These are phyloP conservation scores for Endomychus coccineus DNA, from an alignment of 2,888 invertebrate genomes.

Conservation along the genomic window DNA sequence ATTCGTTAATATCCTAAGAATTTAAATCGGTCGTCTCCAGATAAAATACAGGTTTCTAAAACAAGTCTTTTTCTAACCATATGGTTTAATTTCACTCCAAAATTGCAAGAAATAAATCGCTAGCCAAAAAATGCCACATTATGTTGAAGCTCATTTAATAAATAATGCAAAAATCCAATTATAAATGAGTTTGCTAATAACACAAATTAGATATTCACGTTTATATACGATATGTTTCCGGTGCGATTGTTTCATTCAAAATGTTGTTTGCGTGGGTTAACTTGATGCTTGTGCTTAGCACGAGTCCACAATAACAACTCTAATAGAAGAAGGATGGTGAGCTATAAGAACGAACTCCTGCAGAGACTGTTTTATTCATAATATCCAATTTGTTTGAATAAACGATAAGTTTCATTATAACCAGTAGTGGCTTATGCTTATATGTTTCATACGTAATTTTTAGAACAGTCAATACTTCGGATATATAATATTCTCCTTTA, in stretches of 20 bases:
- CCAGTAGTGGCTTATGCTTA: no score
- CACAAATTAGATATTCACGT: slow-evolving; percentile 25
- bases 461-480: no score
- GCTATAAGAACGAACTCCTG: slow-evolving; percentile 22
- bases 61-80: slow-evolving; percentile 13
- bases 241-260: slow-evolving; percentile 34
- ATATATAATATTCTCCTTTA: no score
- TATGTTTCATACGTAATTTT: no score
- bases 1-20: slow-evolving; percentile 14
- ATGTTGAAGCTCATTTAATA: slow-evolving; percentile 15
- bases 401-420: slow-evolving; percentile 17
- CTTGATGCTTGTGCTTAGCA: slow-evolving; percentile 33
- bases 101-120: slow-evolving; percentile 10
- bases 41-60: slow-evolving; percentile 17
- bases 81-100: no score
- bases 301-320: slow-evolving; percentile 27
- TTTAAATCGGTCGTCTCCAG: slow-evolving; percentile 15
- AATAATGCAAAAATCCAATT: slow-evolving; percentile 15
- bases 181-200: slow-evolving; percentile 15
- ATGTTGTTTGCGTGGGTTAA: slow-evolving; percentile 34
- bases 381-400: slow-evolving; percentile 17
- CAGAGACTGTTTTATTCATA: slow-evolving; percentile 19
- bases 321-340: slow-evolving; percentile 11
- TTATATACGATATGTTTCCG: slow-evolving; percentile 32
- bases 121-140: slow-evolving; percentile 11